Percentiles rank a stretch among this genome's conserved stretches.
Evolutionary conservation across 1,140 invertebrate genomes (phyloP).

Genomic region (Ruditapes philippinarum): DNA sequence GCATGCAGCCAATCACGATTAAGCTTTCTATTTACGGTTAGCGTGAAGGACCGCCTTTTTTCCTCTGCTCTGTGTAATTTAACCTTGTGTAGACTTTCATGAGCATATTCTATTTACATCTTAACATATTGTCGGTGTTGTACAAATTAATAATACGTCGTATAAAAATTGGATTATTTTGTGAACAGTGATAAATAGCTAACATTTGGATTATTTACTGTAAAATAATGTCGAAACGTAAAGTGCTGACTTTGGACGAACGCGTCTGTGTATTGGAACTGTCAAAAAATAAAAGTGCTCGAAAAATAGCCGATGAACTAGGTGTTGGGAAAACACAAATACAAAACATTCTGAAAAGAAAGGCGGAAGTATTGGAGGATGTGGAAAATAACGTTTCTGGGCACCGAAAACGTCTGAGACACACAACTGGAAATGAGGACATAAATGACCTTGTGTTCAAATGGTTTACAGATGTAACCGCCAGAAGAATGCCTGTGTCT

Average conservation of each 20-base stretch:
- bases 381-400: conserved; percentile 37
- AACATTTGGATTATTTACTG: too few species aligned
- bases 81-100: too few species aligned
- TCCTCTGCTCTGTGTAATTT: too few species aligned
- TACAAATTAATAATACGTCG: too few species aligned
- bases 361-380: conserved; percentile 43
- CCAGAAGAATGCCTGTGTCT: conserved; percentile 20
- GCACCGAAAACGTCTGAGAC: background rate
- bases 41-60: too few species aligned
- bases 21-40: too few species aligned
- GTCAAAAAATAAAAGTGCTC: conserved; percentile 19
- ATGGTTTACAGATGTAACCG: conserved; percentile 34
- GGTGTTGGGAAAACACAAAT: conserved; percentile 55
- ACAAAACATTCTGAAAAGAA: conserved; percentile 50
- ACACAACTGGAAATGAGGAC: background rate
- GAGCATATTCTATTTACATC: too few species aligned
- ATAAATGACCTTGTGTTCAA: background rate
- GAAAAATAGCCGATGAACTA: conserved; percentile 41
- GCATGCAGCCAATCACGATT: too few species aligned
- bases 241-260: conserved; percentile 52
- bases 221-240: conserved; percentile 46
- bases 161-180: too few species aligned
- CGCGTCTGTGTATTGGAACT: conserved; percentile 5
- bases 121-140: too few species aligned
- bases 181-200: too few species aligned